Conservation (phyloP, 2,113 vertebrate genomes). For the Pangasianodon hypophthalmus region DNA sequence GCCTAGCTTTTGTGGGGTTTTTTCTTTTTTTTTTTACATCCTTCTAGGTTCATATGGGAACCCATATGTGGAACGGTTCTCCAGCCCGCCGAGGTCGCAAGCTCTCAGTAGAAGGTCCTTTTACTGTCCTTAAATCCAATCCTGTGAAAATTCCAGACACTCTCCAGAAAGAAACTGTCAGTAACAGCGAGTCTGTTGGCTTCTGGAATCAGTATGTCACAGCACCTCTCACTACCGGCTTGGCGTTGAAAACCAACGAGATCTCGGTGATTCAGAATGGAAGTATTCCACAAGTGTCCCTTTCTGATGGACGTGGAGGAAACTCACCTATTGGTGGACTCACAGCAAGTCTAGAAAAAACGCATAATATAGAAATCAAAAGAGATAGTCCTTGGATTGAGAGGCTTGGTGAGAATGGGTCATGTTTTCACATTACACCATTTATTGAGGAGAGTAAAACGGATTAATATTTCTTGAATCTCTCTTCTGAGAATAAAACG, state of each 20-base stretch:
- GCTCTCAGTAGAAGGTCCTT: conserved; percentile 92
- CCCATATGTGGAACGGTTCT: conserved; percentile 98
- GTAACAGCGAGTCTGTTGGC: conserved; percentile 84
- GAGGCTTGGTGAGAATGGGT: conserved; percentile 91
- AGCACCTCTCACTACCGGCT: conserved; percentile 85
- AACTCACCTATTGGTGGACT: conserved; percentile 90
- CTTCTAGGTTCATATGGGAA: conserved; percentile 97
- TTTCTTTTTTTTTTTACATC: neutral
- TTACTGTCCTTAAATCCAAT: conserved; percentile 94
- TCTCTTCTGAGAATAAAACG: neutral
- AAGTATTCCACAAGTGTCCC: conserved; percentile 86
- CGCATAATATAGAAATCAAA: conserved; percentile 86
- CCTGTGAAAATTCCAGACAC: conserved; percentile 92
- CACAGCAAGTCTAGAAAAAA: conserved; percentile 91
- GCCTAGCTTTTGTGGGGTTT: neutral
- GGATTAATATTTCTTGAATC: conserved; percentile 71
- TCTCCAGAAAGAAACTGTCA: conserved; percentile 92
- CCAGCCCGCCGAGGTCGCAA: conserved; percentile 90
- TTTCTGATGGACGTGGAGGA: conserved; percentile 87
- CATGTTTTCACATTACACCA: conserved; percentile 87
- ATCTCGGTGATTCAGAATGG: conserved; percentile 98
- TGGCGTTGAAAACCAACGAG: conserved; percentile 97
- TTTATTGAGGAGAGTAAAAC: conserved; percentile 97
- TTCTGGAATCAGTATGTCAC: conserved; percentile 98
- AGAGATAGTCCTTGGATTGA: conserved; percentile 91